These are phyloP conservation scores for Porites rus DNA, from an alignment of 92 coral and sea anemone species.

Conservation along the genomic window DNA sequence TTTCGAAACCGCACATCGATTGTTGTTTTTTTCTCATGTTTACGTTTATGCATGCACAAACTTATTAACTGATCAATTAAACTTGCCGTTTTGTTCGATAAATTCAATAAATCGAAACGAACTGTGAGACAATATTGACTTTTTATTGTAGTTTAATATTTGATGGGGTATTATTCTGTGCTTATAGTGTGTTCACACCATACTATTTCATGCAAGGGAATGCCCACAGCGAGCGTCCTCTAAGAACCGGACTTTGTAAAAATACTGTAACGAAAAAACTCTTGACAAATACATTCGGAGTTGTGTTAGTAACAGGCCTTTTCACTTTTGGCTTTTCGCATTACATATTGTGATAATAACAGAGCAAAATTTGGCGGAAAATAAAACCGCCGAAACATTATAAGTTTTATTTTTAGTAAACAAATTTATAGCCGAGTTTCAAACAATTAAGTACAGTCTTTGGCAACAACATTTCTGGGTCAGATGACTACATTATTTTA, in stretches of 20 bases:
- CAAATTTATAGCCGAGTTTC: background rate
- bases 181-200: background rate
- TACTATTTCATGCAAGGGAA: constrained; percentile 30
- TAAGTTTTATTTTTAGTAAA: no score
- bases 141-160: background rate
- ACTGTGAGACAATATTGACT: constrained; percentile 4
- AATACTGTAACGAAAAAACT: background rate
- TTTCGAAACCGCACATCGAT: no score
- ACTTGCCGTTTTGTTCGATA: background rate
- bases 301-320: constrained; percentile 32
- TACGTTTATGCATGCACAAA: constrained; percentile 14
- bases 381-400: constrained; percentile 16
- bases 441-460: no score
- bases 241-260: constrained; percentile 11
- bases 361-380: no score
- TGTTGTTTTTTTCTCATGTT: constrained; percentile 18
- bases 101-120: background rate
- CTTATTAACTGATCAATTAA: constrained; percentile 3
- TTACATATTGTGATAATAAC: constrained; percentile 20
- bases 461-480: background rate
- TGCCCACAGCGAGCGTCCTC: constrained; percentile 12
- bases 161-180: constrained; percentile 14
- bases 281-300: constrained; percentile 7
- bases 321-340: background rate
- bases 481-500: constrained; percentile 15